Evolutionary conservation across 2,113 vertebrate species (phyloP).

Genomic region (Corythoichthys haematopterus): DNA sequence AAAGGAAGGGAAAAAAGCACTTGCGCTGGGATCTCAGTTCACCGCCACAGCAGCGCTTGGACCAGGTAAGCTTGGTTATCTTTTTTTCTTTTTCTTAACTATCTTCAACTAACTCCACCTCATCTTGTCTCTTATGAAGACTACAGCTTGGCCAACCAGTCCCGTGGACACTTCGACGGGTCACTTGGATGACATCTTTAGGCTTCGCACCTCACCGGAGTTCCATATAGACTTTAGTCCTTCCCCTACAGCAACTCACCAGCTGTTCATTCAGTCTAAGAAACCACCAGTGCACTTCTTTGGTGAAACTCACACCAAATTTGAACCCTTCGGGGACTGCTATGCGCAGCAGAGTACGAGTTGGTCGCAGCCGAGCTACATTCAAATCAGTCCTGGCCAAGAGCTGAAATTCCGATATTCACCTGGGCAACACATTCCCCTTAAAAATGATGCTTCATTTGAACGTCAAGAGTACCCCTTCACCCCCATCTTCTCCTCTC

Average conservation of each 20-base stretch:
- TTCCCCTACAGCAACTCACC: neutral
- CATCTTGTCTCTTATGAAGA: conserved; percentile 40
- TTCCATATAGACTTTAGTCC: conserved; percentile 37
- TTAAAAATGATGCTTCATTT: conserved; percentile 18
- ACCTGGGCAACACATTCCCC: conserved; percentile 16
- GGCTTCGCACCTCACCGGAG: conserved; percentile 13
- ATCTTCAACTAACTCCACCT: neutral
- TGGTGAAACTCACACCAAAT: conserved; percentile 5
- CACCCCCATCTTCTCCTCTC: conserved; percentile 6
- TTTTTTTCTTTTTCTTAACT: neutral
- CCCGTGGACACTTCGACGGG: conserved; percentile 20
- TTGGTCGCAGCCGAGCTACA: conserved; percentile 3
- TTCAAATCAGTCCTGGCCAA: neutral
- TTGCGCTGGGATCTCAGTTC: conserved; percentile 24
- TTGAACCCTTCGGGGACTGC: conserved; percentile 33
- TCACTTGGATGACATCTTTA: conserved; percentile 33
- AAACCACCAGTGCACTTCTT: conserved; percentile 17
- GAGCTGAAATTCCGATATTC: conserved; percentile 10
- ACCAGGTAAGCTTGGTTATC: conserved; percentile 36
- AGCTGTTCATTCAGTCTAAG: conserved; percentile 21
- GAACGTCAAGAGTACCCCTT: conserved; percentile 20
- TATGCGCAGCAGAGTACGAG: conserved; percentile 26
- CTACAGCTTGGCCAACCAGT: conserved; percentile 25
- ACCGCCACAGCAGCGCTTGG: conserved; percentile 5
- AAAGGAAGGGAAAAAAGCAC: conserved; percentile 15